phyloP scores from a whole-genome alignment of 2,888 invertebrate genomes.

The Torymus tubicola region DNA sequence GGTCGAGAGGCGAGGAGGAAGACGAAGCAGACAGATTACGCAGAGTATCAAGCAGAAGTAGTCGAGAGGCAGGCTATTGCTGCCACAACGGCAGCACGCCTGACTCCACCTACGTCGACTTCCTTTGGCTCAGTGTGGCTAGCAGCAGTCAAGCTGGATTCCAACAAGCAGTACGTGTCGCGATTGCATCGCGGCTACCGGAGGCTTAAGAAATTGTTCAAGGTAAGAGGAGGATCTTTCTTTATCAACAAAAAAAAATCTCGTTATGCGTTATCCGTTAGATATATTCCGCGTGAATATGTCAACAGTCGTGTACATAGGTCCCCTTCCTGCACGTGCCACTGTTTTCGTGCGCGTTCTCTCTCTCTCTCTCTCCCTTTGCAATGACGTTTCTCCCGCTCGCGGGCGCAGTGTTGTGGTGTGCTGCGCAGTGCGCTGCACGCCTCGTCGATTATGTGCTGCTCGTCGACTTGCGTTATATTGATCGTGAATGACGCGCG shows the following conservation, averaged over 20 bases:
- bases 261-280: no score
- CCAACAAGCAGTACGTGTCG: slow-evolving; percentile 76
- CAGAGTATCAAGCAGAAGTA: no score
- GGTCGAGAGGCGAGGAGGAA: neutral
- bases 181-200: slow-evolving; percentile 76
- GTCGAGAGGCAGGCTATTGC: neutral
- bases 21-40: neutral
- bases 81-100: neutral
- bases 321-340: no score
- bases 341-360: no score
- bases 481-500: no score
- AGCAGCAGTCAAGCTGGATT: slow-evolving; percentile 76
- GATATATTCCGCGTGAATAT: no score
- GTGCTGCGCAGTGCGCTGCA: no score
- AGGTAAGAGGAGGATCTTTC: slow-evolving; percentile 68
- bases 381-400: neutral
- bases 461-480: no score
- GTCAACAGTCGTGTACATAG: no score
- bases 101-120: slow-evolving; percentile 51
- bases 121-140: slow-evolving; percentile 72
- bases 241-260: no score
- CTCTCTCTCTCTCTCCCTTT: no score
- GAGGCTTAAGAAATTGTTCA: slow-evolving; percentile 75
- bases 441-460: no score
- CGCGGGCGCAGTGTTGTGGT: neutral